phyloP scores from a whole-genome alignment of 2,113 vertebrate species.

The Myocastor coypus region DNA sequence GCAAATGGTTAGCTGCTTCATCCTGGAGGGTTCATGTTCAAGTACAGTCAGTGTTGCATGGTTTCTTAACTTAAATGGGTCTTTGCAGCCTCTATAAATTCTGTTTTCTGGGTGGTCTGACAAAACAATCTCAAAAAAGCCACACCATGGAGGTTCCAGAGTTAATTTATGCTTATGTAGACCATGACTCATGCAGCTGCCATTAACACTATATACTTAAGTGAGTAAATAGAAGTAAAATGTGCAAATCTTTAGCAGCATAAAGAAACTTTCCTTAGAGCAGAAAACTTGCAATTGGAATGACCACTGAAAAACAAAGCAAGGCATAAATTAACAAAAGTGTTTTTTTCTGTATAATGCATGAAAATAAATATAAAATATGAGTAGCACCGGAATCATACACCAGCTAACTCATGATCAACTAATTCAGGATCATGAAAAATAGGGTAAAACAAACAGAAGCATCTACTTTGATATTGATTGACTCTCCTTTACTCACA shows the following conservation, averaged over 20 bases:
- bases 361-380: constrained; percentile 31
- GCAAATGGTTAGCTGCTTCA: constrained; percentile 36
- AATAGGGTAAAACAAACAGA: not conserved
- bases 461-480: not conserved
- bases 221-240: constrained; percentile 62
- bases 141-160: constrained; percentile 42
- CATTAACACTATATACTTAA: constrained; percentile 73
- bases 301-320: constrained; percentile 27
- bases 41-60: constrained; percentile 28
- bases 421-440: not conserved
- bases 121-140: constrained; percentile 61
- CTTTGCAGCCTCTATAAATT: constrained; percentile 59
- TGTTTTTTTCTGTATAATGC: not conserved
- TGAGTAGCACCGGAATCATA: not conserved
- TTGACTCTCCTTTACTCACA: not conserved
- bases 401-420: not conserved
- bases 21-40: constrained; percentile 9
- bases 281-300: constrained; percentile 34
- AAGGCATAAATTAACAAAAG: constrained; percentile 29
- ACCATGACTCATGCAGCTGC: constrained; percentile 68
- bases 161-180: constrained; percentile 72
- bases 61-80: constrained; percentile 42
- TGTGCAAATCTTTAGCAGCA: constrained; percentile 60
- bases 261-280: constrained; percentile 47
- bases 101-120: constrained; percentile 72